These are phyloP conservation scores for Sinosuthora webbiana DNA, from an alignment of 2,113 vertebrate species.

Conservation along the genomic window DNA sequence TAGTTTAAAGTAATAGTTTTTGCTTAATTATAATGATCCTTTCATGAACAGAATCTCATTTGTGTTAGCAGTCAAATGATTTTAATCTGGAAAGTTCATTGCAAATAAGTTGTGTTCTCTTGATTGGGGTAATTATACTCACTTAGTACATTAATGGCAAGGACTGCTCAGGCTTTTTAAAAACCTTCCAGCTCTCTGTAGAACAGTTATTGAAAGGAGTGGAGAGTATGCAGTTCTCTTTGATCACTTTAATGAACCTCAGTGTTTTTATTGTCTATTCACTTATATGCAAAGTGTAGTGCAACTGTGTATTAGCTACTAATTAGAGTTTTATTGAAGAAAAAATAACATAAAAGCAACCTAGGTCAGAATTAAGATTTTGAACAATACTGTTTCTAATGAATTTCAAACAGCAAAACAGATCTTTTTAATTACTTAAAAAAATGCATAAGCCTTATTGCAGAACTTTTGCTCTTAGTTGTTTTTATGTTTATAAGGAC, in stretches of 20 bases:
- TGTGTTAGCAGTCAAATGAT: conserved; percentile 50
- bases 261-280: conserved; percentile 62
- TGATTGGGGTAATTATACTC: conserved; percentile 63
- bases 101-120: conserved; percentile 60
- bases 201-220: conserved; percentile 57
- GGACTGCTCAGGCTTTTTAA: conserved; percentile 42
- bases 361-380: conserved; percentile 36
- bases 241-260: conserved; percentile 70
- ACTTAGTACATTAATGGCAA: conserved; percentile 58
- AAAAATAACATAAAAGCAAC: conserved; percentile 46
- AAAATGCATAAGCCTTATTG: background rate
- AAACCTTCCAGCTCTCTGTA: conserved; percentile 51
- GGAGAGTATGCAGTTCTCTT: conserved; percentile 38
- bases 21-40: conserved; percentile 45
- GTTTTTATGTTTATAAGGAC: background rate
- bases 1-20: conserved; percentile 45
- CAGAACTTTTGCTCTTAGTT: background rate
- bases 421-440: conserved; percentile 28
- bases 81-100: conserved; percentile 67
- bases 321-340: conserved; percentile 55
- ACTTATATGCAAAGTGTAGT: conserved; percentile 36
- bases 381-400: conserved; percentile 18
- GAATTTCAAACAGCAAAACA: conserved; percentile 31
- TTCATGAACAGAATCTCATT: conserved; percentile 52
- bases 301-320: conserved; percentile 51